Evolutionary conservation across 2,797 vertebrate genomes (phyloP), one percentile per base, ranked within the genome.

Genomic region (Bryconaethiops microstoma): DNA sequence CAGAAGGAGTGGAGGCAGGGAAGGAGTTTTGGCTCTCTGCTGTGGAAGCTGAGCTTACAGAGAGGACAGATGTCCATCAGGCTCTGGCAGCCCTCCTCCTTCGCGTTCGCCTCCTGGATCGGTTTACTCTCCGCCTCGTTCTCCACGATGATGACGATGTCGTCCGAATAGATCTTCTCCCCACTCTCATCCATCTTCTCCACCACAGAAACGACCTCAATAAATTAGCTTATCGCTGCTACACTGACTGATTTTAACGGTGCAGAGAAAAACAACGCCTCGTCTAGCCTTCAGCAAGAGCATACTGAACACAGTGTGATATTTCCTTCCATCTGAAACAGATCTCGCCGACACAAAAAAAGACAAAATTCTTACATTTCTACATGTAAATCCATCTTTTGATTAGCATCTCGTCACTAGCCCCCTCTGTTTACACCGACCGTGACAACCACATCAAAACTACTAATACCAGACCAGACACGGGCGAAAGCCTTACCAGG

Each of bases 1-100:
- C 98, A 99, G 90, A 98, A 95, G 6, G 97, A 98, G 93, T 99
- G 97, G 8, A 99, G 94, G 82, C 97, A 99, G 2, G 97, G 97
- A 83, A 99, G 93, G 75, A 99, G 96, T 85, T 97, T 97, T 87
- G 97, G 97, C 89, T 95, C 96, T 76, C 97, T 94, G 92, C 95
- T 98, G 93, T 97, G 97, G 86, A 99, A 97, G 86, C 96, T 96
- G 92, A 96, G 89, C 84, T 95, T 95, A 86, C 97, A 99, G 82
- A 96, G 93, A 19, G 96, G 96, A 87, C 97, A 99, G 79, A 96
- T 97, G 90, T 99, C 97, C 96, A 99, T 96, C 86, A 98, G 95
- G 86, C 96, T 96, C 88, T 96, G 93, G 6, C 91, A 90, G 68
- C 94, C 93, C 86, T 90, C 93, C 86, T 93, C 95, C 42, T 94